Conservation (phyloP, 2,888 invertebrate genomes). For the Sericinus montela region DNA sequence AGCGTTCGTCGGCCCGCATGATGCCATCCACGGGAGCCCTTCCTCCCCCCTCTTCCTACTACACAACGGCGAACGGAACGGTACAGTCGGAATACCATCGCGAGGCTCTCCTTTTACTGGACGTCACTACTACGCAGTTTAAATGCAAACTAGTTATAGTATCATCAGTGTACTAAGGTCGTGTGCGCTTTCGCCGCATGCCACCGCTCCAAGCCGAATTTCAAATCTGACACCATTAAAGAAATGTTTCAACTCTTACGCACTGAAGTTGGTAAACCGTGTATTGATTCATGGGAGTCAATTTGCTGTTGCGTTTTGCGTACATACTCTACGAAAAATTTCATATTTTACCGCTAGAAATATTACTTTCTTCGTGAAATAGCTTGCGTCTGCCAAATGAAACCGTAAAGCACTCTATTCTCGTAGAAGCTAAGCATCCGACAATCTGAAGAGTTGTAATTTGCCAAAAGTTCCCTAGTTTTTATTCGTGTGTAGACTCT, state of each 20-base stretch:
- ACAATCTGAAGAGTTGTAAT: slow-evolving; percentile 14
- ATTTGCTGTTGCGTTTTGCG: no score
- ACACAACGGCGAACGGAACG: slow-evolving; percentile 20
- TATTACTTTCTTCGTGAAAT: background rate
- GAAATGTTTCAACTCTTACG: slow-evolving; percentile 23
- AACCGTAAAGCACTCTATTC: background rate
- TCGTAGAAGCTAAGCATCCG: slow-evolving; percentile 1
- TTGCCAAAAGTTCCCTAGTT: slow-evolving; percentile 12
- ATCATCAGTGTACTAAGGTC: slow-evolving; percentile 31
- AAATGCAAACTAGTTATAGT: slow-evolving; percentile 35
- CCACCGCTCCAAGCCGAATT: slow-evolving; percentile 35
- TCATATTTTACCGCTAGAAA: slow-evolving; percentile 1
- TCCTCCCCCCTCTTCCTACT: slow-evolving; percentile 26
- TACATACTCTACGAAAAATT: slow-evolving; percentile 6
- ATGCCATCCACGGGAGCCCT: slow-evolving; percentile 31
- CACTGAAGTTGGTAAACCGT: slow-evolving; percentile 27
- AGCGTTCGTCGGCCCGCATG: slow-evolving; percentile 46
- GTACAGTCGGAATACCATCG: slow-evolving; percentile 31
- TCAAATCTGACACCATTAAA: slow-evolving; percentile 31
- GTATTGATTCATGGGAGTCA: slow-evolving; percentile 18
- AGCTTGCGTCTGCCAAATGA: background rate
- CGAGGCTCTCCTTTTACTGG: slow-evolving; percentile 33
- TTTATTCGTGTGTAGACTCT: slow-evolving; percentile 8
- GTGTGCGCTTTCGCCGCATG: slow-evolving; percentile 41
- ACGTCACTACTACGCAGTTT: slow-evolving; percentile 37